Percentiles rank a stretch among this genome's conserved stretches.
phyloP scores from a whole-genome alignment of 2,888 invertebrate genomes.

The Eilema depressum region DNA sequence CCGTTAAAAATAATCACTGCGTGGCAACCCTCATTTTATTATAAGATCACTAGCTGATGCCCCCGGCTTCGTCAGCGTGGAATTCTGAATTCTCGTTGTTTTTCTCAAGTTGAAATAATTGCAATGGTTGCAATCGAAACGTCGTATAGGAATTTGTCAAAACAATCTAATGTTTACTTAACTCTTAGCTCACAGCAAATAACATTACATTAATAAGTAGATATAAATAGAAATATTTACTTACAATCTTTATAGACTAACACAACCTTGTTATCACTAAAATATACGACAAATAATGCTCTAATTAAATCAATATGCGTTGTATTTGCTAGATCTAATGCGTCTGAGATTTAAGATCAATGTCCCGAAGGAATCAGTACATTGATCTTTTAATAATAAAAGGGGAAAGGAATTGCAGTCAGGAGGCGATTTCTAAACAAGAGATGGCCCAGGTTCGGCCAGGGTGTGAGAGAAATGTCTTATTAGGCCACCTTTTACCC shows the following conservation, averaged over 20 bases:
- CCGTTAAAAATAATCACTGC: not conserved
- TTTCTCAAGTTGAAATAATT: no score
- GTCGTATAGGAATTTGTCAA: not conserved
- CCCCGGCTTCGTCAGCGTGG: no score
- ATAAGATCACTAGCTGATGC: not conserved
- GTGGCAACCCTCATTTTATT: not conserved
- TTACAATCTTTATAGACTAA: not conserved
- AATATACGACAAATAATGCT: not conserved
- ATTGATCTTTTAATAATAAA: no score
- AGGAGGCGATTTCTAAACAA: no score
- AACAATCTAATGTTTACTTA: not conserved
- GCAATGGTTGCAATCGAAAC: no score
- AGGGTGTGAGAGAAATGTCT: no score
- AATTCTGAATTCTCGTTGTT: no score
- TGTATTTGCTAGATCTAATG: not conserved
- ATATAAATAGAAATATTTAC: not conserved
- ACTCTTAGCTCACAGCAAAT: not conserved
- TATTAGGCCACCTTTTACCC: no score
- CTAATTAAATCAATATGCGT: not conserved
- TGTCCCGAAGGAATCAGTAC: no score
- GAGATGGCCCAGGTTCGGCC: no score
- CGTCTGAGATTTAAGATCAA: no score
- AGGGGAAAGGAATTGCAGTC: no score
- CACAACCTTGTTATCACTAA: not conserved
- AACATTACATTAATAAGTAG: constrained; percentile 3